Percentiles rank a stretch among this genome's conserved stretches.
These are phyloP conservation scores for Timema cristinae DNA, from an alignment of 2,888 invertebrate genomes.

Conservation along the genomic window DNA sequence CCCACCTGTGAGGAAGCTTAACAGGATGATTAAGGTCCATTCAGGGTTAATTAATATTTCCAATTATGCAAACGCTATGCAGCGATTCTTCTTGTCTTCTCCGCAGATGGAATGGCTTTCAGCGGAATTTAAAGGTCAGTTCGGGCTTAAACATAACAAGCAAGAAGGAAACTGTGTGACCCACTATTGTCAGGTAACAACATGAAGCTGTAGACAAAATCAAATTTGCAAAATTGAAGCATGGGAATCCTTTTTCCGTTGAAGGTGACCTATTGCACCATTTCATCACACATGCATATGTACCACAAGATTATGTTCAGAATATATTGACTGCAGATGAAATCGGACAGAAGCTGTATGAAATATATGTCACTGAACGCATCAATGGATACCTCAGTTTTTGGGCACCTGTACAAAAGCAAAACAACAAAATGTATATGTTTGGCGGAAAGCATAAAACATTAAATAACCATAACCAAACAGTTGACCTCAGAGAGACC, in stretches of 20 bases:
- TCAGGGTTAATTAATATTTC: neutral
- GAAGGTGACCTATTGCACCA: neutral
- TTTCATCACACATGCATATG: too few species aligned
- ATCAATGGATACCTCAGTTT: neutral
- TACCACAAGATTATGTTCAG: conserved; percentile 9
- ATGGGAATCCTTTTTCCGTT: neutral
- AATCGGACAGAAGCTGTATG: neutral
- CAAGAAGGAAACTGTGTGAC: neutral
- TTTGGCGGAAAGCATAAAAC: neutral
- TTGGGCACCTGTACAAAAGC: conserved; percentile 5
- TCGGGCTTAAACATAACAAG: neutral
- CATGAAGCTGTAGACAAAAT: conserved; percentile 1
- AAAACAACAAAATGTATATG: neutral
- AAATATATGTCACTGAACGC: neutral
- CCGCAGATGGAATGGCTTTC: neutral
- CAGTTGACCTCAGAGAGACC: neutral
- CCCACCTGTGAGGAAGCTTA: neutral
- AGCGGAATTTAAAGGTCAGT: neutral
- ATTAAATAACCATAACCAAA: neutral
- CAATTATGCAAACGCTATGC: neutral
- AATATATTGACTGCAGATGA: conserved; percentile 4
- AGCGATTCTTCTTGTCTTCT: conserved; percentile 1
- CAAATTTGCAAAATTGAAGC: neutral
- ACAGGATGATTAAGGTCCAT: conserved; percentile 5
- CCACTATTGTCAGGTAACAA: neutral